Percentiles rank a stretch among this genome's conserved stretches.
These are phyloP conservation scores for Corythornis madagascariensis DNA, from an alignment of 2,113 vertebrate species.

Conservation along the genomic window DNA sequence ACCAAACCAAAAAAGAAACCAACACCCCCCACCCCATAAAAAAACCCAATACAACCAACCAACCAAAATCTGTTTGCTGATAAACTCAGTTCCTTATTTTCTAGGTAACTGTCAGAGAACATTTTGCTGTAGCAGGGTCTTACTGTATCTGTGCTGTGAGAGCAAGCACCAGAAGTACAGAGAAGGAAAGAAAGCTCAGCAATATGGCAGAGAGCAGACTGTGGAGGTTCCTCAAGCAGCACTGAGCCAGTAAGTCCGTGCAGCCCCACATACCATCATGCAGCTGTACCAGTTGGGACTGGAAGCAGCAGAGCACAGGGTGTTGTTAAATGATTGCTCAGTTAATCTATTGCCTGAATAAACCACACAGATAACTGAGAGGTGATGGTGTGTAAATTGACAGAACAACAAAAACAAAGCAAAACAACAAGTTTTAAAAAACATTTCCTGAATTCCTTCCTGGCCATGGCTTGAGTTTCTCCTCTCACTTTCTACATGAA, in stretches of 20 bases:
- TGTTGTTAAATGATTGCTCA: background rate
- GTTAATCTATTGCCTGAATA: slow-evolving; percentile 1
- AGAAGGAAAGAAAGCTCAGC: background rate
- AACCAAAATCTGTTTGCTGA: background rate
- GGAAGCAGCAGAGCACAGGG: background rate
- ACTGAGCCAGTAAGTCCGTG: background rate
- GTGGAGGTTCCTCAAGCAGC: background rate
- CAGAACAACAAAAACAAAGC: background rate
- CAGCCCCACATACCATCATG: background rate
- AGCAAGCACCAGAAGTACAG: background rate
- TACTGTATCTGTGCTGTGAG: background rate
- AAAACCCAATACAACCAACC: background rate
- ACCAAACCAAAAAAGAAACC: background rate
- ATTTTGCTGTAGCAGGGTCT: background rate
- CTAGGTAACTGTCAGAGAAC: background rate
- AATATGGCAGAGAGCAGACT: background rate
- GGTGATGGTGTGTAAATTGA: background rate
- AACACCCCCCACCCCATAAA: background rate
- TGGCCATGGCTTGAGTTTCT: accelerated
- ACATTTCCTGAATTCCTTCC: background rate
- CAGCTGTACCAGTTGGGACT: background rate
- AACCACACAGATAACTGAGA: background rate
- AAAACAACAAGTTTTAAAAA: no score
- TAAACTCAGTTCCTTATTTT: background rate
- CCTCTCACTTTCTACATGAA: background rate